These are phyloP conservation scores for Phragmatobia fuliginosa DNA, from an alignment of 2,888 invertebrate species.

Conservation along the genomic window DNA sequence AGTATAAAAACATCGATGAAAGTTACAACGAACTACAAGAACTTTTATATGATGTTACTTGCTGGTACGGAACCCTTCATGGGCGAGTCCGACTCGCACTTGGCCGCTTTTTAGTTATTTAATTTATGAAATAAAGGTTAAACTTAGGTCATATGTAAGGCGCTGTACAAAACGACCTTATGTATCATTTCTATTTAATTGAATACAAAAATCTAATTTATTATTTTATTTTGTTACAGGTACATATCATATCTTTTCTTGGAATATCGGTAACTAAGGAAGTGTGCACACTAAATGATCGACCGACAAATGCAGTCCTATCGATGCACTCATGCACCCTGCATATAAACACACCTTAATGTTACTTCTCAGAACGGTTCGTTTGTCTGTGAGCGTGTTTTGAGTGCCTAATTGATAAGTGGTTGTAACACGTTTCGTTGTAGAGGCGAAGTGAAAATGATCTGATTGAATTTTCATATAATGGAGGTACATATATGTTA, in stretches of 20 bases:
- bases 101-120: too few relatives aligned
- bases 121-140: neutral
- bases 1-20: too few relatives aligned
- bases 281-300: slow-evolving; percentile 37
- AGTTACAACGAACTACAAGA: too few relatives aligned
- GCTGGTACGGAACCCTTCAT: too few relatives aligned
- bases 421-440: slow-evolving; percentile 3
- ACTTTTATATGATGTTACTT: too few relatives aligned
- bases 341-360: slow-evolving; percentile 46
- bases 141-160: neutral
- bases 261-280: slow-evolving; percentile 50
- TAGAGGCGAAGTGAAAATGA: neutral
- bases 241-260: slow-evolving; percentile 53
- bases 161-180: neutral
- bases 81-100: too few relatives aligned
- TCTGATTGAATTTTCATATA: neutral
- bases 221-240: slow-evolving; percentile 63
- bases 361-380: slow-evolving; percentile 53
- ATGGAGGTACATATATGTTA: neutral
- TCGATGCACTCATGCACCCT: slow-evolving; percentile 45
- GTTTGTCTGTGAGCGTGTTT: slow-evolving; percentile 26
- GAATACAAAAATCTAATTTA: slow-evolving; percentile 25
- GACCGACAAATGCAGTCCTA: slow-evolving; percentile 44
- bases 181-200: neutral
- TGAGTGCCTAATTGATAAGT: slow-evolving; percentile 14